Evolutionary conservation across 1,140 invertebrate genomes (phyloP), one percentile per base, ranked within the genome.

Genomic region (Pristionchus pacificus): DNA sequence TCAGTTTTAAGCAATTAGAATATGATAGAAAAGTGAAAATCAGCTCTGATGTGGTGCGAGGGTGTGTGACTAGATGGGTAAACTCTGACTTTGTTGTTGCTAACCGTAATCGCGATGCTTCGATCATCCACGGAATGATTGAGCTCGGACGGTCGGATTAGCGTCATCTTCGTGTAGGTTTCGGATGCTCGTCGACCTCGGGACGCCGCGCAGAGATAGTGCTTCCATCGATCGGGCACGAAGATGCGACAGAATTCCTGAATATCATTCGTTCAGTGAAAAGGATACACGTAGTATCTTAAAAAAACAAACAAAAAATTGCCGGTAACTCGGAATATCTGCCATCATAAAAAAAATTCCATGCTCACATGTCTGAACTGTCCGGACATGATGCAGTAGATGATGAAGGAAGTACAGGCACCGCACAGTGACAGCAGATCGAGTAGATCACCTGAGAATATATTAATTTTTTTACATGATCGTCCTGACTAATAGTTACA

Each of bases 181-280:
- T 75, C 66, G 6, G 70, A 75, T 28, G 72, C 60, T 3, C 70
- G 65, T 2, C 75, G 57, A 30, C 76, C 59, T 0, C 68, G 59
- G 14, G 59, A 29, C 0, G 68, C 55, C 25, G 65, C 28, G 76
- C 70, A 74, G 30, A 27, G 38, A 30, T 28, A 38, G 49, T 74
- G 77, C 24, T 55, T 55, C 1, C 72, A 33, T 49, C 65, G 58
- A 15, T 68, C 27, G 1, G 80, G 80, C 19, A 81, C 72, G 74
- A 83, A 81, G 24, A 81, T 81, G 1, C 80, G 74, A 0, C 80
- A 79, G 70, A 81, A 81, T 65, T 81, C 80, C 81, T 81, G 57
- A 30, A 81, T 49, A 33, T 25, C 3, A 55, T 14, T 57, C 30
- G 33, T 49, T n/a, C n/a, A n/a, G n/a, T n/a, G n/a, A n/a, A n/a